phyloP scores from a whole-genome alignment of 2,113 vertebrate species.

The Nannobrachium achirus region DNA sequence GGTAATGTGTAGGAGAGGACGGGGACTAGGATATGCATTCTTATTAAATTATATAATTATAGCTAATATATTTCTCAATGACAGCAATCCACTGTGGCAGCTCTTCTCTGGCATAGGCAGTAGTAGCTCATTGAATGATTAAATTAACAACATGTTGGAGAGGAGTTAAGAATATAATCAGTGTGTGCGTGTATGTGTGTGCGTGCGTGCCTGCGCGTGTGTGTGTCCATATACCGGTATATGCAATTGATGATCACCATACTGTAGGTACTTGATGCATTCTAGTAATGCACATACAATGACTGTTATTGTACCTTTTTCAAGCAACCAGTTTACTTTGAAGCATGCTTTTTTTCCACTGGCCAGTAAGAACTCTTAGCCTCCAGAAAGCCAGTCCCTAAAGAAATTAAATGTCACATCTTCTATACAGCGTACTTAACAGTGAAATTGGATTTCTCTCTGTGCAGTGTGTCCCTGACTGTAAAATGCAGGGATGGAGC shows the following conservation, averaged over 20 bases:
- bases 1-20: background rate
- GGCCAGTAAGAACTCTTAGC: conserved; percentile 35
- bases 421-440: conserved; percentile 60
- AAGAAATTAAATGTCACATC: conserved; percentile 70
- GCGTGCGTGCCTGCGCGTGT: background rate
- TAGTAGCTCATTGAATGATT: conserved; percentile 47
- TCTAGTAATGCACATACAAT: conserved; percentile 36
- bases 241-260: conserved; percentile 46
- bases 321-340: conserved; percentile 25
- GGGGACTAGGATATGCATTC: conserved; percentile 4
- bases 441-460: conserved; percentile 66
- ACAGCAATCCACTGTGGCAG: conserved; percentile 37
- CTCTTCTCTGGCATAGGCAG: conserved; percentile 34
- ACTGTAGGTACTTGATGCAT: conserved; percentile 39
- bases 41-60: conserved; percentile 48
- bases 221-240: conserved; percentile 10
- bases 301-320: conserved; percentile 39
- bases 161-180: conserved; percentile 37
- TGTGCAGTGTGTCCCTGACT: conserved; percentile 43
- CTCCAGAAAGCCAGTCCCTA: conserved; percentile 50
- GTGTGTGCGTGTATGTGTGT: conserved; percentile 18
- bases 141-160: conserved; percentile 51
- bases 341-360: conserved; percentile 44
- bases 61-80: conserved; percentile 42
- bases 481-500: conserved; percentile 42